Conservation (phyloP, 2,113 vertebrate species). For the Larimichthys crocea region DNA sequence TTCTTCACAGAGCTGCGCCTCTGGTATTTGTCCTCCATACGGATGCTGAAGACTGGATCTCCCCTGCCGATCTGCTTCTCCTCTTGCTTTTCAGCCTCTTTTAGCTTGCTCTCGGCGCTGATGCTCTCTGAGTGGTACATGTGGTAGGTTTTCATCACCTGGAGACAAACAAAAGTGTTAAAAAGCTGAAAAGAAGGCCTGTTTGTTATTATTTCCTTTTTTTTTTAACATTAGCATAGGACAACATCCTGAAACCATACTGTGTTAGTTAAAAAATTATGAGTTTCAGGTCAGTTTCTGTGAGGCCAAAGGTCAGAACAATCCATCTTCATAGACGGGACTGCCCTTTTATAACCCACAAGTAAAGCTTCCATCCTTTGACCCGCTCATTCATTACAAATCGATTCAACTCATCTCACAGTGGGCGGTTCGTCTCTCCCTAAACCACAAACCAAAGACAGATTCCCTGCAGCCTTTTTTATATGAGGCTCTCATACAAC, state of each 20-base stretch:
- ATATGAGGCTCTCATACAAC: slow-evolving; percentile 10
- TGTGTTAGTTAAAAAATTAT: neutral
- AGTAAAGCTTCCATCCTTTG: slow-evolving; percentile 25
- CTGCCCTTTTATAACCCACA: slow-evolving; percentile 29
- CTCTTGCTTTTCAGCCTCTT: slow-evolving; percentile 98
- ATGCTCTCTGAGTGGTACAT: slow-evolving; percentile 99
- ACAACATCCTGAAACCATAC: neutral
- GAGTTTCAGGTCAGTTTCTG: slow-evolving; percentile 28
- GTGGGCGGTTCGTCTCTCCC: slow-evolving; percentile 17
- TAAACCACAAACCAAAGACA: slow-evolving; percentile 60
- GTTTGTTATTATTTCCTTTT: neutral
- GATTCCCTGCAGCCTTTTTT: slow-evolving; percentile 45
- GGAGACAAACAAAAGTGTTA: slow-evolving; percentile 5
- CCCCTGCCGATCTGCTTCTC: slow-evolving; percentile 94
- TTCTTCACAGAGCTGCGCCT: slow-evolving; percentile 98
- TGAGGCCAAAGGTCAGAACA: slow-evolving; percentile 36
- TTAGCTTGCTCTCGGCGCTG: slow-evolving; percentile 97
- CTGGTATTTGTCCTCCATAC: slow-evolving; percentile 93
- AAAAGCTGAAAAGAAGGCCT: neutral
- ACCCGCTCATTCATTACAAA: slow-evolving; percentile 51
- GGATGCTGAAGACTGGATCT: slow-evolving; percentile 93
- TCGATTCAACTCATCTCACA: slow-evolving; percentile 45
- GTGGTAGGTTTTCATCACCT: slow-evolving; percentile 99
- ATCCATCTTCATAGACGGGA: slow-evolving; percentile 18
- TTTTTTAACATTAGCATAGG: neutral